Percentiles rank a stretch among this genome's conserved stretches.
Conservation (phyloP, 2,113 vertebrate species). For the Taxidea taxus region DNA sequence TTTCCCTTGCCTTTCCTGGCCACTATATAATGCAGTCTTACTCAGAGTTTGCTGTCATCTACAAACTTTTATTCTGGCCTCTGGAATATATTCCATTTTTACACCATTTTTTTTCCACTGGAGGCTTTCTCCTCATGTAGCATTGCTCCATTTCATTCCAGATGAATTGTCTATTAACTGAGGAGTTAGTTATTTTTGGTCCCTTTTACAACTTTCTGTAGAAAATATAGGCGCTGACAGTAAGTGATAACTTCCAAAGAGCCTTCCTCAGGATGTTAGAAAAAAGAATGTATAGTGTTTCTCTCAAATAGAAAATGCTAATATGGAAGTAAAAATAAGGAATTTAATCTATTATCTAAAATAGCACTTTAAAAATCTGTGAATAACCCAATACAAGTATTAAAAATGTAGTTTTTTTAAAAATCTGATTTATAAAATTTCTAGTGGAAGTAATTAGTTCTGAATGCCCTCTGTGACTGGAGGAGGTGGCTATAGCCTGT, state of each 20-base stretch:
- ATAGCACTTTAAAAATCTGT: background rate
- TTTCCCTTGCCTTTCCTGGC: constrained; percentile 68
- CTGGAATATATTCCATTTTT: constrained; percentile 63
- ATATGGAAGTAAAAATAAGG: background rate
- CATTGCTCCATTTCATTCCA: constrained; percentile 24
- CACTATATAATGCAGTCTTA: constrained; percentile 81
- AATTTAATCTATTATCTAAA: background rate
- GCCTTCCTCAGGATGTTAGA: background rate
- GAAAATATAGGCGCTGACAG: background rate
- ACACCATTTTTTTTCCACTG: background rate
- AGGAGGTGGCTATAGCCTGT: background rate
- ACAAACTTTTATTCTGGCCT: constrained; percentile 78
- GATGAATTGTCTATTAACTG: constrained; percentile 62
- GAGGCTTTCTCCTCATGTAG: background rate
- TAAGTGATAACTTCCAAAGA: background rate
- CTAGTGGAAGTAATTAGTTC: background rate
- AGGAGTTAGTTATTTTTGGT: constrained; percentile 56
- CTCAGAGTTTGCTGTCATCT: constrained; percentile 76
- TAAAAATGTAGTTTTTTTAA: background rate
- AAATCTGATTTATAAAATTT: background rate
- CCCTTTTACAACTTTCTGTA: background rate
- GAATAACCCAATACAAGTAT: background rate
- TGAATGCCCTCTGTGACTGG: background rate
- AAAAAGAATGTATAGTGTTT: background rate
- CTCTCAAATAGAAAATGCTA: background rate